Evolutionary conservation across 2,797 vertebrate genomes (phyloP).

Genomic region (Anisognathus igniventris): DNA sequence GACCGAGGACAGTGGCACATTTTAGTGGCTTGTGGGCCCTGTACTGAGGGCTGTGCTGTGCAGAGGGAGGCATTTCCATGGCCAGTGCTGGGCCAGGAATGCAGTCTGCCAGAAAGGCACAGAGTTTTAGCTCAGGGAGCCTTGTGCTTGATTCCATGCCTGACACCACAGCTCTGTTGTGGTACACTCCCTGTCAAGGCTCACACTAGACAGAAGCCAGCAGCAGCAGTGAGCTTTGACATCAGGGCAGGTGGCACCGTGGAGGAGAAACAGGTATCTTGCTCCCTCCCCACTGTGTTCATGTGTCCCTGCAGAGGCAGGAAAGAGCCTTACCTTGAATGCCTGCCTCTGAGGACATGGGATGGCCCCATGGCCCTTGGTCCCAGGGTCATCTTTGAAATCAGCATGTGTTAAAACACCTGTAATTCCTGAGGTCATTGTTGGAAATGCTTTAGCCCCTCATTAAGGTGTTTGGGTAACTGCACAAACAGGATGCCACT

Average conservation of each 20-base stretch:
- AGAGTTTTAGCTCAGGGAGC: not conserved
- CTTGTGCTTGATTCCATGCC: not conserved
- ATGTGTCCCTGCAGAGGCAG: not conserved
- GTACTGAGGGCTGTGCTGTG: not conserved
- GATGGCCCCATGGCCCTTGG: not conserved
- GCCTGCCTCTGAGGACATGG: rapidly evolving
- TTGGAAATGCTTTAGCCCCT: slow-evolving; percentile 35
- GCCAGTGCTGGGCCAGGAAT: not conserved
- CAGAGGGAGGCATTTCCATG: not conserved
- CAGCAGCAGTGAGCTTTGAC: not conserved
- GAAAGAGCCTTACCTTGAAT: not conserved
- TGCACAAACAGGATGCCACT: slow-evolving; percentile 36
- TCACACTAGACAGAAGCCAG: not conserved
- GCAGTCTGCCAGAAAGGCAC: not conserved
- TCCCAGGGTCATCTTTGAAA: slow-evolving; percentile 34
- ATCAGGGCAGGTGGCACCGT: not conserved
- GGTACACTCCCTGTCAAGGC: rapidly evolving
- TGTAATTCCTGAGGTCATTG: slow-evolving; percentile 62
- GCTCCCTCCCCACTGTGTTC: not conserved
- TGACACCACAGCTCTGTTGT: not conserved
- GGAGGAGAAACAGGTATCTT: not conserved
- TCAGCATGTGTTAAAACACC: slow-evolving; percentile 44
- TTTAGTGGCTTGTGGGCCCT: not conserved
- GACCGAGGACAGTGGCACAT: rapidly evolving
- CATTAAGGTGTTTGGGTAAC: slow-evolving; percentile 53